Conservation (phyloP, 2,797 vertebrate species). For the Urophycis tenuis region DNA sequence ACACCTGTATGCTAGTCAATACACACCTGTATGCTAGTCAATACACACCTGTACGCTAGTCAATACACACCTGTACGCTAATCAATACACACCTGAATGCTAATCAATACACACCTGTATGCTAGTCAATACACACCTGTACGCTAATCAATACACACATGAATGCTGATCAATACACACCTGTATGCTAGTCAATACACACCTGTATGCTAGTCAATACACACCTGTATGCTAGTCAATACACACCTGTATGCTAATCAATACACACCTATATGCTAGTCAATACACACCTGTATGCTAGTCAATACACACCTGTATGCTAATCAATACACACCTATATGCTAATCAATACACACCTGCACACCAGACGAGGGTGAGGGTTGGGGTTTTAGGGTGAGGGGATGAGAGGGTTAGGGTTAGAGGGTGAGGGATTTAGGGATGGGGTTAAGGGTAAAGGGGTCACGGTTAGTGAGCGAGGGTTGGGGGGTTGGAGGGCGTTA, state of each 20-base stretch:
- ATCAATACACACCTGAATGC: constrained; percentile 10
- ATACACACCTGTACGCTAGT: neutral
- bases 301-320: too few relatives aligned
- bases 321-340: too few relatives aligned
- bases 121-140: too few relatives aligned
- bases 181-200: too few relatives aligned
- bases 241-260: too few relatives aligned
- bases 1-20: neutral
- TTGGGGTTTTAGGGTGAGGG: neutral
- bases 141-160: too few relatives aligned
- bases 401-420: neutral
- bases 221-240: too few relatives aligned
- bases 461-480: neutral
- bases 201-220: too few relatives aligned
- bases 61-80: neutral
- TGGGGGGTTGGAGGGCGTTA: constrained; percentile 55
- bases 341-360: too few relatives aligned
- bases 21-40: constrained; percentile 6
- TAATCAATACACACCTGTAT: neutral
- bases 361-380: neutral
- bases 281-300: too few relatives aligned
- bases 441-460: neutral
- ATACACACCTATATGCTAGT: too few relatives aligned
- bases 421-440: neutral
- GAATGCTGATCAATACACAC: too few relatives aligned